Evolutionary conservation across 2,888 invertebrate genomes (phyloP).

Genomic region (Helicoverpa assulta): DNA sequence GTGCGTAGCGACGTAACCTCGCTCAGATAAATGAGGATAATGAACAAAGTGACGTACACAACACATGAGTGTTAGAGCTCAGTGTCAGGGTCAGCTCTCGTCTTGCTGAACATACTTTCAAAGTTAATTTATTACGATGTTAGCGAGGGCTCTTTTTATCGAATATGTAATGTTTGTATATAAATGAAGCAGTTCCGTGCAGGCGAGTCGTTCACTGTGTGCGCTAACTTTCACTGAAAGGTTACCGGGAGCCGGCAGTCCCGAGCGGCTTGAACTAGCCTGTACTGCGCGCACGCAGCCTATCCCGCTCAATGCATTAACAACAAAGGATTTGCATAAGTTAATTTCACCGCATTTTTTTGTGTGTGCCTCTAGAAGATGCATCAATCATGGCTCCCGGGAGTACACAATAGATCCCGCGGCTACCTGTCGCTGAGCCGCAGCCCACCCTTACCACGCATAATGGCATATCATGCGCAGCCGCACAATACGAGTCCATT

Average conservation of each 20-base stretch:
- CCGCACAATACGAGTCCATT: constrained; percentile 7
- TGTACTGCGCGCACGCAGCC: neutral
- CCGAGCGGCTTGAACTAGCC: neutral
- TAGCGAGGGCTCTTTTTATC: constrained; percentile 23
- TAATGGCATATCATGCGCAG: constrained; percentile 28
- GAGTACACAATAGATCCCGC: constrained; percentile 29
- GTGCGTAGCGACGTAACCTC: constrained; percentile 16
- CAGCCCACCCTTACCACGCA: constrained; percentile 5
- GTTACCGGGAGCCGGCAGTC: constrained; percentile 21
- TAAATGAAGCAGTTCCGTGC: constrained; percentile 23
- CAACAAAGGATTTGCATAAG: constrained; percentile 69
- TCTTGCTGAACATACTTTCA: constrained; percentile 1
- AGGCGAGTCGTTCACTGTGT: constrained; percentile 19
- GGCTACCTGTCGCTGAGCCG: constrained; percentile 63
- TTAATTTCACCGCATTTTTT: constrained; percentile 69
- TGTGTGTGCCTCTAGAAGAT: constrained; percentile 55
- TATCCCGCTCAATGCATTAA: neutral
- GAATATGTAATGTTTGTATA: constrained; percentile 27
- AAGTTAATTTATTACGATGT: constrained; percentile 28
- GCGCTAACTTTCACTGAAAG: constrained; percentile 13
- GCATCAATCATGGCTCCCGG: constrained; percentile 66
- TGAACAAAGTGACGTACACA: neutral
- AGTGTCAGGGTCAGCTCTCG: constrained; percentile 24
- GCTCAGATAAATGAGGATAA: constrained; percentile 14
- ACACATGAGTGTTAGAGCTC: constrained; percentile 16